These are phyloP conservation scores for Lepisosteus osseus DNA, from an alignment of 2,113 vertebrate genomes.

Conservation along the genomic window DNA sequence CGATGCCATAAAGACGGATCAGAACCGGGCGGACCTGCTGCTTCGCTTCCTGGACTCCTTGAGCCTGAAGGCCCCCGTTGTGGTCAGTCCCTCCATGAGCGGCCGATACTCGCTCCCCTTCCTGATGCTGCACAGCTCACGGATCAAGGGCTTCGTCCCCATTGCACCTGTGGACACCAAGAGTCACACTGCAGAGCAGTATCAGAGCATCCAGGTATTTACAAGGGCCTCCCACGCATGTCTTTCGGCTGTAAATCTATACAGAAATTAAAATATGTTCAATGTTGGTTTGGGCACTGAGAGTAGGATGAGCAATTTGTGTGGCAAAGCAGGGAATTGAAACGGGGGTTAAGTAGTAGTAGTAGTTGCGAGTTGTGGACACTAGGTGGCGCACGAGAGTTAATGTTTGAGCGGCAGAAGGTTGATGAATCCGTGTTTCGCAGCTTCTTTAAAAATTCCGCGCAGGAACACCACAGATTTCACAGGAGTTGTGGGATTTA, in stretches of 20 bases:
- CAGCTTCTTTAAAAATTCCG: too few relatives aligned
- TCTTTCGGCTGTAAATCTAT: background rate
- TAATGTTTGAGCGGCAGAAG: too few relatives aligned
- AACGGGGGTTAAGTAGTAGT: too few relatives aligned
- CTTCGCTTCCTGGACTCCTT: constrained; percentile 71
- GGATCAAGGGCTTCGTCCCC: constrained; percentile 78
- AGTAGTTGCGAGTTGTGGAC: too few relatives aligned
- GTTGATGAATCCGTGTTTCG: too few relatives aligned
- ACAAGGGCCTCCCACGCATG: background rate
- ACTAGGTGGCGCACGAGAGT: too few relatives aligned
- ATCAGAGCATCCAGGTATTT: constrained; percentile 77
- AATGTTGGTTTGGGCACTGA: background rate
- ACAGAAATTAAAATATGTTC: background rate
- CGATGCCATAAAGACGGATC: constrained; percentile 58
- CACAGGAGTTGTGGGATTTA: too few relatives aligned
- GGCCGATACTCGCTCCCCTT: constrained; percentile 88
- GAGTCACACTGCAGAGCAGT: constrained; percentile 76
- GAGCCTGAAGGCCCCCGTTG: constrained; percentile 64
- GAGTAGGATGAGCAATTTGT: too few relatives aligned
- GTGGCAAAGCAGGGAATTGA: too few relatives aligned
- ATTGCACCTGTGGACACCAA: constrained; percentile 82
- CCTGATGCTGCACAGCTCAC: constrained; percentile 68
- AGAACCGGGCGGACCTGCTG: constrained; percentile 76
- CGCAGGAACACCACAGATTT: too few relatives aligned
- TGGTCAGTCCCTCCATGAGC: constrained; percentile 91